Evolutionary conservation across 2,888 invertebrate species (phyloP), one percentile per base, ranked within the genome.

Genomic region (Noctua janthe): DNA sequence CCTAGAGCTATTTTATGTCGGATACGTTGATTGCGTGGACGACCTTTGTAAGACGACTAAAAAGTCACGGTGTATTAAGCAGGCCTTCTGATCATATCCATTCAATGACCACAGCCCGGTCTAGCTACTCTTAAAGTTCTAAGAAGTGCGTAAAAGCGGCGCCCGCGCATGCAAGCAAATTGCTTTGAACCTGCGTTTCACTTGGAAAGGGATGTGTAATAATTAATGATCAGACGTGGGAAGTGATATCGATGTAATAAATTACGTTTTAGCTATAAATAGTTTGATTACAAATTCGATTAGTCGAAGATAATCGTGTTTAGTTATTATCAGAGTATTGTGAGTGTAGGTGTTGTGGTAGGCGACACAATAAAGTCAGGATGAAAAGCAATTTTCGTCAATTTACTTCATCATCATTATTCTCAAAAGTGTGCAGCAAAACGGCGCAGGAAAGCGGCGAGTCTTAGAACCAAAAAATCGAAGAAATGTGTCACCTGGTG

Each of bases 71-170:
- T 23, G 0, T 20, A 8, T 17, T 8, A 2, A 80, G 29, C 3
- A 35, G 3, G 17, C 29, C 29, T 77, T 81, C 82, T 82, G 82
- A 5, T 15, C 13, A 0, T 39, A 39, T 39, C n/a, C 35, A 70
- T 49, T 71, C 15, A 39, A 7, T 49, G 70, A 0, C 47, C 15
- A 35, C 4, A 66, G 39, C n/a, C 86, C 84, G 69, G 78, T 83
- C 69, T 49, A 78, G 76, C 83, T 71, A 71, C 69, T 80, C 76
- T 77, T 47, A 47, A 43, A 10, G 47, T 89, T 83, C 83, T 66
- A 29, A 84, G 88, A 89, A 89, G 73, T 78, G 76, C 84, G 83
- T 84, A 86, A 86, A 88, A 88, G 89, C 80, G 78, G 76, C 77
- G 80, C 82, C 35, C 69, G 77, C 80, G 82, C 81, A 84, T 78